Evolutionary conservation across 2,797 vertebrate genomes (phyloP).

Genomic region (Alca torda): DNA sequence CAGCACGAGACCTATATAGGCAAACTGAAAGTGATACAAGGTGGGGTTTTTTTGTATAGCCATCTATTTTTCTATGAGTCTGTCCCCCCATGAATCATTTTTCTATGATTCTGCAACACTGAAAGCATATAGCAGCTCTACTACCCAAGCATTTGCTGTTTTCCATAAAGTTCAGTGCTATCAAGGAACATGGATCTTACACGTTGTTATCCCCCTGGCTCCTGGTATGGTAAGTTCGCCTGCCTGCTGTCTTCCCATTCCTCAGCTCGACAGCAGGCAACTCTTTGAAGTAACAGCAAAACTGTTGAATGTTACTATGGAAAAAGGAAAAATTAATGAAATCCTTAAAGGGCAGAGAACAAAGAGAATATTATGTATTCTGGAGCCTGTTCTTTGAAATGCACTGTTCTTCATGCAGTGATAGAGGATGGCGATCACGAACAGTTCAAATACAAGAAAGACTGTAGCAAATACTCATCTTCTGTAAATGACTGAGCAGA

Average conservation of each 20-base stretch:
- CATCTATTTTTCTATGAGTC: not conserved
- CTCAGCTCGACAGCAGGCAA: slow-evolving; percentile 93
- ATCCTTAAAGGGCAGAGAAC: not conserved
- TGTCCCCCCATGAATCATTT: not conserved
- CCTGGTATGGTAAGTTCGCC: slow-evolving; percentile 95
- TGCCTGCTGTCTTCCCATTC: slow-evolving; percentile 95
- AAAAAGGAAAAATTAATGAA: not conserved
- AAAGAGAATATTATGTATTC: not conserved
- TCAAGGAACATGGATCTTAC: slow-evolving; percentile 81
- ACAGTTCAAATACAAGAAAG: not conserved
- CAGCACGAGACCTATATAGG: not conserved
- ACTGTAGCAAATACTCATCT: not conserved
- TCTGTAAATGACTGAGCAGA: not conserved
- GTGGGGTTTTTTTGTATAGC: not conserved
- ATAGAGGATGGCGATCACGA: not conserved
- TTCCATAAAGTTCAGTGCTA: not conserved
- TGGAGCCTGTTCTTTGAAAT: not conserved
- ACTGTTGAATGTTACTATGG: slow-evolving; percentile 93
- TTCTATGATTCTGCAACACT: not conserved
- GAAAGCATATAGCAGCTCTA: not conserved
- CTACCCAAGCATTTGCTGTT: not conserved
- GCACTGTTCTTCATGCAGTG: not conserved
- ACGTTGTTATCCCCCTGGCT: slow-evolving; percentile 97
- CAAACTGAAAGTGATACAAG: not conserved
- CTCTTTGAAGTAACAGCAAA: slow-evolving; percentile 98